phyloP scores from a whole-genome alignment of 2,113 vertebrate genomes.

The Aphyosemion australe region DNA sequence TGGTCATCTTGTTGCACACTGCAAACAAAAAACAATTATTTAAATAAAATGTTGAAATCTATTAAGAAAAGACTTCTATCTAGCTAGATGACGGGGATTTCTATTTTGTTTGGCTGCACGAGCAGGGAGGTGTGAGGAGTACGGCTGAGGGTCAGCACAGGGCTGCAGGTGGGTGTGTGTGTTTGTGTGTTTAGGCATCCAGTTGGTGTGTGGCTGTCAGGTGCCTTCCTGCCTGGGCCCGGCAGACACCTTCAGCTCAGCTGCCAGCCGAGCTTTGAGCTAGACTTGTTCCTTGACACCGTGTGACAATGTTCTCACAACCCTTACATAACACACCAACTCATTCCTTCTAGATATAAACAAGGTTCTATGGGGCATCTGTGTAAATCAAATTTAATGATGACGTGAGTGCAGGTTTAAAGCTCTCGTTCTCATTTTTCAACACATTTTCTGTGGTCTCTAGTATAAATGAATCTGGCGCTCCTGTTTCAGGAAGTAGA shows the following conservation, averaged over 20 bases:
- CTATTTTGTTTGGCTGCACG: conserved; percentile 61
- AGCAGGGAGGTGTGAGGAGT: conserved; percentile 62
- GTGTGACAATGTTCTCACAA: conserved; percentile 65
- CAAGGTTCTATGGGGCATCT: conserved; percentile 27
- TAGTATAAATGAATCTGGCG: no score
- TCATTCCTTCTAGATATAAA: conserved; percentile 51
- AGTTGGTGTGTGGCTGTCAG: conserved; percentile 71
- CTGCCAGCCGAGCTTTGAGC: conserved; percentile 53
- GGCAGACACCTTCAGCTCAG: conserved; percentile 56
- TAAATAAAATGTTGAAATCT: conserved; percentile 9
- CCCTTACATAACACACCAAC: conserved; percentile 49
- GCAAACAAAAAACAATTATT: conserved; percentile 46
- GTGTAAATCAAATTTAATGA: conserved; percentile 5
- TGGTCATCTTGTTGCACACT: conserved; percentile 95
- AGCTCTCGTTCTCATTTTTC: no score
- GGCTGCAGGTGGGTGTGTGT: conserved; percentile 58
- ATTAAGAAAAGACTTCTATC: conserved; percentile 32
- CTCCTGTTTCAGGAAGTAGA: no score
- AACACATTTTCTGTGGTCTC: no score
- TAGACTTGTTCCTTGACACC: conserved; percentile 55
- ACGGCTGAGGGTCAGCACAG: conserved; percentile 56
- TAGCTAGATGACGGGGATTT: conserved; percentile 56
- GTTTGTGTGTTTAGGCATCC: conserved; percentile 51
- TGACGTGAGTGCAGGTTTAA: neutral
- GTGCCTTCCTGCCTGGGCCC: conserved; percentile 58